Evolutionary conservation across 2,888 invertebrate genomes (phyloP), one percentile per base, ranked within the genome.

Genomic region (Entomobrya multifasciata): DNA sequence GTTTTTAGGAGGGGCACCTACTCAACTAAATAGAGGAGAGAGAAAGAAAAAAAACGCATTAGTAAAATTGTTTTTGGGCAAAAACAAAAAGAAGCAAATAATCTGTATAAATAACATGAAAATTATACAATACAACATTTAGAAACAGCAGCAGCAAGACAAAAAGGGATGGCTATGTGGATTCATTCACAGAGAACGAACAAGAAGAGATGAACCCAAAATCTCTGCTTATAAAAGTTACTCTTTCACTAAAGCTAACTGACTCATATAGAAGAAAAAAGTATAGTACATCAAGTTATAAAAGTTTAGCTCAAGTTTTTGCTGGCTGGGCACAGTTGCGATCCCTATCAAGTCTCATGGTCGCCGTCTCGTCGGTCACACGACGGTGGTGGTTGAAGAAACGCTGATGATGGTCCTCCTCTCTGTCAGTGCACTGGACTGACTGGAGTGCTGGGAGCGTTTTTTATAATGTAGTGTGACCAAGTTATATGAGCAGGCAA

Each of bases 331-430:
- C n/a, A n/a, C 70, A 78, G 76, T 81, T 77, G 57, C 88, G 90
- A 90, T 90, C 88, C 90, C 90, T 90, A 90, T 90, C 90, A 90
- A 88, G 88, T 89, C 89, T 89, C 87, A 78, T 87, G 87, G 90
- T 90, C 90, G 90, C 90, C 90, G 90, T 89, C 90, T 88, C 88
- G 89, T 89, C 90, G 90, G 88, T 90, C 90, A 87, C 88, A 87
- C 87, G 90, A 88, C n/a, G n/a, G n/a, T 86, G 89, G 88, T 87
- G 87, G 84, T 86, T 65, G 27, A 65, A 78, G 55, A 78, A 62
- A 60, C 78, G 57, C 60, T 36, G 76, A 52, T 36, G 76, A 76
- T 55, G 76, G 55, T 72, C 76, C 47, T 76, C 52, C 55, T 55
- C 36, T 47, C 49, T n/a, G n/a, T n/a, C n/a, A n/a, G n/a, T n/a